Percentiles rank a stretch among this genome's conserved stretches.
These are phyloP conservation scores for Diachrysia chrysitis DNA, from an alignment of 2,888 invertebrate genomes.

Conservation along the genomic window DNA sequence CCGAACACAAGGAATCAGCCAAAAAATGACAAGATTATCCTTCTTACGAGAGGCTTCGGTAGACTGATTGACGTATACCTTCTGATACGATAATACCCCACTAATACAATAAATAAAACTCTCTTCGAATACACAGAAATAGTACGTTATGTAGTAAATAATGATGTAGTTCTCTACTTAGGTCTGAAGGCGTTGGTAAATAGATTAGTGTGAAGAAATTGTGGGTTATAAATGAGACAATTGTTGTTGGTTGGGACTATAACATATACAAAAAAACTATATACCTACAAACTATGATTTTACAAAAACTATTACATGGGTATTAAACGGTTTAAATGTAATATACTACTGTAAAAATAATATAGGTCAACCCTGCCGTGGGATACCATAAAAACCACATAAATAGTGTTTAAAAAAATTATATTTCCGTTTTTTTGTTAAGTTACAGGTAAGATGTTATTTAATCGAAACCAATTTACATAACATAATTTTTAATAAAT, in stretches of 20 bases:
- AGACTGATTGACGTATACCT: slow-evolving; percentile 33
- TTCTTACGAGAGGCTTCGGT: slow-evolving; percentile 38
- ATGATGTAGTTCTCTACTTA: neutral
- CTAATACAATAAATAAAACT: slow-evolving; percentile 8
- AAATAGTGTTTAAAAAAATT: too few relatives aligned
- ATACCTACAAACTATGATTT: too few relatives aligned
- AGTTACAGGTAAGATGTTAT: too few relatives aligned
- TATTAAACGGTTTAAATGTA: too few relatives aligned
- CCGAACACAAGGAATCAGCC: slow-evolving; percentile 18
- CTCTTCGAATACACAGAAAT: slow-evolving; percentile 1
- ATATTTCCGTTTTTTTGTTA: too few relatives aligned
- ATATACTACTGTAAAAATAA: too few relatives aligned
- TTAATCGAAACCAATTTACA: too few relatives aligned
- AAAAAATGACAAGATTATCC: slow-evolving; percentile 58
- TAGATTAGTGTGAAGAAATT: neutral
- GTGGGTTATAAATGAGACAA: neutral
- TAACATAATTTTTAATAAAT: too few relatives aligned
- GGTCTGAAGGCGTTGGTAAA: neutral
- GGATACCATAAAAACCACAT: too few relatives aligned
- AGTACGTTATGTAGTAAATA: neutral
- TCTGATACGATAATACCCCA: slow-evolving; percentile 10
- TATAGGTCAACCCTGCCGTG: too few relatives aligned
- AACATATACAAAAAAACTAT: neutral
- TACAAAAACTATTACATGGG: too few relatives aligned
- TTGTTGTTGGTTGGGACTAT: neutral